Evolutionary conservation across 2,888 invertebrate genomes (phyloP), one percentile per base, ranked within the genome.

Genomic region (Tricholauxania praeusta): DNA sequence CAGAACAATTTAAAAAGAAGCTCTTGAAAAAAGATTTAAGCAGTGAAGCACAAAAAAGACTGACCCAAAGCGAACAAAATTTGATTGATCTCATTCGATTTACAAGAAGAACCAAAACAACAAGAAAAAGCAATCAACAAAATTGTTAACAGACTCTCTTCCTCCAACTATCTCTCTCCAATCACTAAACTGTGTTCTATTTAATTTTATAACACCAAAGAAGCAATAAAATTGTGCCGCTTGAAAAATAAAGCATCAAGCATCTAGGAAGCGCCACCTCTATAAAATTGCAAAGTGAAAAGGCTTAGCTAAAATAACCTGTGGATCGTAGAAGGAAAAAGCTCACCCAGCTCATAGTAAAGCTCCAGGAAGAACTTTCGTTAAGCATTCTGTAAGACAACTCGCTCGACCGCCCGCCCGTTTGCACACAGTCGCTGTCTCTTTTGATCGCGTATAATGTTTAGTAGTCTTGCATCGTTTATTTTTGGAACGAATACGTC

Each of bases 391-490:
- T 10, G 39, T 39, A 39, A 39, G 7, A 39, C 7, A 39, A 39
- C 39, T 39, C 39, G 39, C 7, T 39, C 39, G 39, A 48, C n/a
- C 39, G 10, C 6, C 57, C 62, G 69, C 69, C 75, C 39, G 39
- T 39, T 39, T 10, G 39, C 39, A 39, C 39, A 69, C 60, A 22
- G 60, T 69, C 49, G 60, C 69, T 32, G 51, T 69, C 69, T 63
- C 63, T 63, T 57, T 67, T n/a, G 51, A 52, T 57, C 55, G 28
- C 72, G 76, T 87, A 88, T 86, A 87, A 91, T 91, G 91, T 89
- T 91, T 87, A 90, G 89, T 87, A 89, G 89, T 85, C 88, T 91
- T 85, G 90, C 90, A 83, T 89, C 89, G 84, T 91, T 89, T 87
- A 82, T 89, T 80, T 87, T 89, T 84, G 89, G 89, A 83, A 86